Evolutionary conservation across 2,888 invertebrate genomes (phyloP), one percentile per base, ranked within the genome.

Genomic region (Malthinus seriepunctatus): DNA sequence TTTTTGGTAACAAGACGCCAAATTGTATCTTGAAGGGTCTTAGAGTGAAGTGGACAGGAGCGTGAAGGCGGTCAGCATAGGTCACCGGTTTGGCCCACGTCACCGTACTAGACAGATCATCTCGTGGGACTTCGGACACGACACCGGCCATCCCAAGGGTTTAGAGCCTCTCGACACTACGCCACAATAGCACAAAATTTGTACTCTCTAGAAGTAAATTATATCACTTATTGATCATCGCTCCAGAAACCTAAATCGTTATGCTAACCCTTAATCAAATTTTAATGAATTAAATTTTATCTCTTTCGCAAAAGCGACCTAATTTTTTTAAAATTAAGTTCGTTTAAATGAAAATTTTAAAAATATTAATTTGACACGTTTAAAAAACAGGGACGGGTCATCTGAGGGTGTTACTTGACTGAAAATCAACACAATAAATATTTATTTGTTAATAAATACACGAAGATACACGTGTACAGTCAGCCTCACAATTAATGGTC

Each of bases 81-180:
- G 74, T 74, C 73, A 72, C 70, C 70, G 69, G 65, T 68, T 63
- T 67, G 66, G 69, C 73, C 74, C 72, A 72, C 73, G 72, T 76
- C 75, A 76, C 66, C 65, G 62, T 65, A 66, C 67, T 64, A 69
- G 76, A 76, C 74, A 71, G 72, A 65, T 53, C 65, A 67, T 74
- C 76, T 68, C 73, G 50, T 42, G 74, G 69, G 74, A 72, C 67
- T 50, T 56, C 60, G 63, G 65, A 65, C 73, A 73, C 73, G 74
- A 72, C 72, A 73, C 66, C 69, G 65, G 59, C 60, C 56, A 67
- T 71, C 68, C 73, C 59, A 32, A 61, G 67, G 71, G 62, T 50
- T 47, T 58, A 59, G 57, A 63, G 56, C 65, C 68, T 69, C 67
- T 68, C 68, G 64, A 67, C 71, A 68, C 60, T 58, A 49, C 57